Base-by-base conservation (phyloP, 2,797 vertebrate species). In the Phalanger gymnotis region DNA sequence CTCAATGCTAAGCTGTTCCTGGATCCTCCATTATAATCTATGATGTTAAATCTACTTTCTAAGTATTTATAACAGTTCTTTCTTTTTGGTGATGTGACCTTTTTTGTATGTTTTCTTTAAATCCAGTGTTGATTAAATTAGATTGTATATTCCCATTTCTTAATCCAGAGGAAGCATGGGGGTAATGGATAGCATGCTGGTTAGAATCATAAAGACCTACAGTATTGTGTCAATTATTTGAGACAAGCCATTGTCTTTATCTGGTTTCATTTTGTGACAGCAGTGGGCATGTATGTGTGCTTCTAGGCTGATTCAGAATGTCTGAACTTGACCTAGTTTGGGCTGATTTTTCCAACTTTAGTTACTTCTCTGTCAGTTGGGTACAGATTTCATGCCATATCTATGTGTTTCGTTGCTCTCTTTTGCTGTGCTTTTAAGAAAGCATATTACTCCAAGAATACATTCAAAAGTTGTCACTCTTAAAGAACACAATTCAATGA, bases 101-200 rank as follows among this genome's bases (percentile, higher is more conserved):
- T 81, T 81, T 87, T 87, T 10, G 34, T 47, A 87, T 87, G 40
- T 47, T 87, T 51, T 92, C 95, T 96, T 55, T 91, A 56, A 95
- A 56, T 91, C 52, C 25, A 51, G 0, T 92, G 40, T 95, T 87
- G 9, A 40, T n/a, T 53, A 58, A 51, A 92, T 90, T 87, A 4
- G 16, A 91, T 94, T 54, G 52, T 34, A 3, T 91, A 9, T 93
- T 92, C 96, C 56, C 28, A 11, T 61, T 66, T 87, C 25, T 47
- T 87, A 87, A 27, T 87, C 73, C 40, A 87, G 73, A 87, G 14
- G 73, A 51, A 87, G 40, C 73, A 87, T 87, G 25, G 73, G 73
- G 9, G 25, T 51, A 87, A 51, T 27, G 22, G 73, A 81, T 81
- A 25, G 7, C 40, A 87, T 87, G 73, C 73, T 47, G 73, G 40